Evolutionary conservation across 1,140 invertebrate species (phyloP), one percentile per base, ranked within the genome.

Genomic region (Pseudomyrmex flavicornis): DNA sequence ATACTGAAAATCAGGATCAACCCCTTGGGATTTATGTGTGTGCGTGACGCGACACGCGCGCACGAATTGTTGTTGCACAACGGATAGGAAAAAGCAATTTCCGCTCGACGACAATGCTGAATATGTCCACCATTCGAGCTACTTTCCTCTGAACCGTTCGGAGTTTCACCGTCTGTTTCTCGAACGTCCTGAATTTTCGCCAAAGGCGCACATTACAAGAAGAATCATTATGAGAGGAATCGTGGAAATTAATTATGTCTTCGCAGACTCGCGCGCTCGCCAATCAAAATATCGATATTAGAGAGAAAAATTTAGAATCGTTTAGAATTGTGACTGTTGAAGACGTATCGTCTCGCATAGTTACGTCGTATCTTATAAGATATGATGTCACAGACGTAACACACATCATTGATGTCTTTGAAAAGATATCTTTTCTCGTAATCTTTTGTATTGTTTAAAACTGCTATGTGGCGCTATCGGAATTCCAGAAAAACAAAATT

Each of bases 71-170:
- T 72, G 76, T 80, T 72, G 66, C 72, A 80, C 35, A 54, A 46
- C 48, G 46, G 58, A 7, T 20, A 26, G 85, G 35, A 70, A 76
- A 80, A 88, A 82, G 85, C 87, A 84, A 86, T 84, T 84, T 84
- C 58, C 69, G 62, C 46, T 46, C 79, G n/a, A 75, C 84, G 59
- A 52, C 52, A 63, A 52, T 72, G 48, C 7, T 77, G 86, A 86
- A 84, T 83, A 79, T 85, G 86, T 84, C 75, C 62, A 72, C 58
- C 48, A 62, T 84, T 70, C 68, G 56, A 85, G 65, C 35, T 75
- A 85, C 65, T 82, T 72, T 59, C 22, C 52, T 66, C 20, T 63
- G 63, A 63, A 10, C 44, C 54, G 12, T 80, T 80, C 66, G 22
- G 12, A 8, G 12, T 50, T 22, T 58, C 44, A 20, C n/a, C n/a